Evolutionary conservation across 1,140 invertebrate species (phyloP), one percentile per base, ranked within the genome.

Genomic region (Coptotermes formosanus): DNA sequence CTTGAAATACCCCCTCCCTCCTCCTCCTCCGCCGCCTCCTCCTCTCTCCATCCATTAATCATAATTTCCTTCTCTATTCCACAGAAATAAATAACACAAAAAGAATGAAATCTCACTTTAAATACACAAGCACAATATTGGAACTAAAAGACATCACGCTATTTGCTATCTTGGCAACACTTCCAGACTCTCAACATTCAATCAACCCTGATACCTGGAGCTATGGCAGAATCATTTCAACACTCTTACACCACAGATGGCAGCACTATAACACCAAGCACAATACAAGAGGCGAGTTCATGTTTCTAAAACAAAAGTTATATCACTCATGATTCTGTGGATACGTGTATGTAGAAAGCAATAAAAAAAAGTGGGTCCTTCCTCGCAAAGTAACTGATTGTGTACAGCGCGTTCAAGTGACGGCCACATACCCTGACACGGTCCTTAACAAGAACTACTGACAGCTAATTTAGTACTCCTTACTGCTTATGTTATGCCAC

Each of bases 1-100:
- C 19, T 55, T 55, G 16, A 55, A 55, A 55, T 55, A 55, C 52
- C 52, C 19, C 52, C 21, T 38, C 14, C 55, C 14, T 59, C 55
- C 64, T 75, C n/a, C 25, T 25, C 64, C 64, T 75, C 64, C 25
- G 4, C n/a, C 64, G n/a, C 55, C 64, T 75, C n/a, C 25, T 25
- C 64, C 64, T 75, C 64, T 25, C n/a, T n/a, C 25, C 16, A 75
- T 30, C 25, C 64, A 75, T 75, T 55, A 55, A 55, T 19, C 52
- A 55, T 75, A 30, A 30, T 11, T 75, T 75, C 25, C 25, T 75
- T 75, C 8, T 30, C 64, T 16, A 75, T 30, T 30, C 64, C 64
- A 30, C n/a, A 75, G n/a, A 75, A 75, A 75, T 75, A 75, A 75
- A 75, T 75, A 75, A 75, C n/a, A 30, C 25, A n/a, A n/a, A n/a